Conservation (phyloP, 1,140 invertebrate species). For the Ridgeia piscesae region DNA sequence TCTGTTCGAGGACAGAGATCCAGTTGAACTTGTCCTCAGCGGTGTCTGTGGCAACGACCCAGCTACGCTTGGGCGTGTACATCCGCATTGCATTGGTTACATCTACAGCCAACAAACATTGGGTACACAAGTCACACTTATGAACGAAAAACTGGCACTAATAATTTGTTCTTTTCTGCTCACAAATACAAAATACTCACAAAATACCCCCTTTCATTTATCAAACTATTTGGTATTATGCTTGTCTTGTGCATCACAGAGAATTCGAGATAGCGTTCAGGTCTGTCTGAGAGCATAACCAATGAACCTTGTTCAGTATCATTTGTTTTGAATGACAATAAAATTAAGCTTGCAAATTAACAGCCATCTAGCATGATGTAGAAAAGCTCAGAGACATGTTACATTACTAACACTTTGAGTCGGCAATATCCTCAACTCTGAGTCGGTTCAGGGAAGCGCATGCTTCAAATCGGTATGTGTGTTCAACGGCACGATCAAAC, state of each 20-base stretch:
- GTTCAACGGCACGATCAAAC: slow-evolving; percentile 41
- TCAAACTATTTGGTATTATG: too few species aligned
- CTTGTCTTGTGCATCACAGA: too few species aligned
- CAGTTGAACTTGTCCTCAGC: slow-evolving; percentile 44
- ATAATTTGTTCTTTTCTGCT: too few species aligned
- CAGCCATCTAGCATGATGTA: too few species aligned
- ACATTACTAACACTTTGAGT: slow-evolving; percentile 47
- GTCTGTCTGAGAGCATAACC: too few species aligned
- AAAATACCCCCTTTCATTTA: too few species aligned
- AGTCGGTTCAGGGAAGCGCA: slow-evolving; percentile 38
- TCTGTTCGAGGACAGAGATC: slow-evolving; percentile 43
- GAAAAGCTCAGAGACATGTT: not conserved
- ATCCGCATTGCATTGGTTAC: slow-evolving; percentile 45
- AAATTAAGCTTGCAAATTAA: too few species aligned
- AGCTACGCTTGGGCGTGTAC: slow-evolving; percentile 41
- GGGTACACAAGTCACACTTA: not conserved
- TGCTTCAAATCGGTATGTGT: slow-evolving; percentile 44
- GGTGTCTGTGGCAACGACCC: slow-evolving; percentile 37
- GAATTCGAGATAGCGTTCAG: too few species aligned
- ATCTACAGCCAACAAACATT: slow-evolving; percentile 34
- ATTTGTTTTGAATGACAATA: too few species aligned
- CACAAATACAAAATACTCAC: too few species aligned
- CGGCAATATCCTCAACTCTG: slow-evolving; percentile 43
- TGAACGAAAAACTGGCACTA: not conserved
- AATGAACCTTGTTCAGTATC: too few species aligned